Base-by-base conservation (phyloP, 2,113 vertebrate species). In the Megaptera novaeangliae region DNA sequence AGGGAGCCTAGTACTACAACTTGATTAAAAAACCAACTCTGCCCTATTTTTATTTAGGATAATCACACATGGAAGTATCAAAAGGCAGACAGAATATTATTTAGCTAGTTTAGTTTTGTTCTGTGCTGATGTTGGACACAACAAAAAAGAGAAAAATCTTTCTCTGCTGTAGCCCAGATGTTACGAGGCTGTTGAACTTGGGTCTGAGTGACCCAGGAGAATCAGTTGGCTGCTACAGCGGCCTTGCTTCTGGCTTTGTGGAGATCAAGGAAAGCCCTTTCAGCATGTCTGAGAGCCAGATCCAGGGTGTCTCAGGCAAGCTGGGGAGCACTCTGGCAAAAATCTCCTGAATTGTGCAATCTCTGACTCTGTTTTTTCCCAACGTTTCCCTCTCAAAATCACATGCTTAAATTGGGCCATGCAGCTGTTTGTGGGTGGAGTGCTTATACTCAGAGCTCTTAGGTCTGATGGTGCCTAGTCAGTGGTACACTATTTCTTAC, bases 351-450 rank as follows among this genome's bases (percentile, higher is more conserved):
- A 75, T 97, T 98, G 95, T 90, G 95, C 69, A 98, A 96, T 92
- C 85, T 75, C 46, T 36, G 80, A 59, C 77, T 96, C 9, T 80
- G 75, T 92, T 92, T 77, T 88, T 81, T 82, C 46, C 97, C 59
- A 61, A 27, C 8, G 15, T 93, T 97, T 97, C 15, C 63, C 49
- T 90, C 96, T 94, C 82, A 95, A 74, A 89, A 92, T 97, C 97
- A 97, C 91, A 93, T 90, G 96, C 83, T 95, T 91, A 88, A 96
- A 95, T 44, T 96, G 97, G 98, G 96, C 95, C 97, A 87, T 46
- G 95, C 97, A 98, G 98, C 97, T 97, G 98, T 96, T 86, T 95
- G 93, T 96, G 97, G 97, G 96, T 97, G 98, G 97, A 95, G 96
- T 88, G 63, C 88, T 94, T 74, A 61, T 49, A 44, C 89, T 88